phyloP scores from a whole-genome alignment of 2,797 vertebrate genomes.

The Hoplostethus atlanticus region DNA sequence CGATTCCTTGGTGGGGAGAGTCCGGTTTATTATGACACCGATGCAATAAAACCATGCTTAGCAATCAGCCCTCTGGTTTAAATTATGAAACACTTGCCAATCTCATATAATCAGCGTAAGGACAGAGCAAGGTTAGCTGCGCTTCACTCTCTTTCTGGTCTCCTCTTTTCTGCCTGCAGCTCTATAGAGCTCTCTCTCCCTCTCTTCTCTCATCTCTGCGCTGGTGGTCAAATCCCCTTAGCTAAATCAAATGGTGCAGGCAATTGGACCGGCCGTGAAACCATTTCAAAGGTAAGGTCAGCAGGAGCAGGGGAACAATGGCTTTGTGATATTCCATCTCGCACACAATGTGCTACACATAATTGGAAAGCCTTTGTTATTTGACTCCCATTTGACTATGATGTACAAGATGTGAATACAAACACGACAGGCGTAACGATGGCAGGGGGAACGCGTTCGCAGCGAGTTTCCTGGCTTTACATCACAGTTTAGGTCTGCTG shows the following conservation, averaged over 20 bases:
- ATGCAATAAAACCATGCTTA: slow-evolving; percentile 45
- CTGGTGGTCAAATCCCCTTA: slow-evolving; percentile 84
- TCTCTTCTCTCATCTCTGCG: slow-evolving; percentile 71
- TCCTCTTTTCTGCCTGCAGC: slow-evolving; percentile 58
- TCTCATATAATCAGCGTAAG: slow-evolving; percentile 55
- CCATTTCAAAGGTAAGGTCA: slow-evolving; percentile 84
- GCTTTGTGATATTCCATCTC: slow-evolving; percentile 83
- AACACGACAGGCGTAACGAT: slow-evolving; percentile 76
- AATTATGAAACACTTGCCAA: slow-evolving; percentile 64
- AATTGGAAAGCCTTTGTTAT: slow-evolving; percentile 87
- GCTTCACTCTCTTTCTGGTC: slow-evolving; percentile 36
- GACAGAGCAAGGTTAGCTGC: slow-evolving; percentile 68
- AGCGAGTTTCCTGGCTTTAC: slow-evolving; percentile 75
- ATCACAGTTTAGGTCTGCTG: slow-evolving; percentile 68
- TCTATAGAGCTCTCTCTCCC: slow-evolving; percentile 41
- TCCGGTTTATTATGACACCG: slow-evolving; percentile 48
- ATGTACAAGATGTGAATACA: slow-evolving; percentile 85
- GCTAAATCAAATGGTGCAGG: slow-evolving; percentile 83
- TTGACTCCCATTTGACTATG: slow-evolving; percentile 86
- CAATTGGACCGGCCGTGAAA: slow-evolving; percentile 80
- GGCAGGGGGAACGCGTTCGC: slow-evolving; percentile 69
- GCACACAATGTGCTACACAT: slow-evolving; percentile 78
- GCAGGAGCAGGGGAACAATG: slow-evolving; percentile 80
- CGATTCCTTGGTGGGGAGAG: slow-evolving; percentile 32
- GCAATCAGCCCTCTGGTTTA: slow-evolving; percentile 54